A percentile compares a stretch with the other conserved stretches of the same genome.
Evolutionary conservation across 1,140 invertebrate genomes (phyloP).

Genomic region (Trissolcus basalis): DNA sequence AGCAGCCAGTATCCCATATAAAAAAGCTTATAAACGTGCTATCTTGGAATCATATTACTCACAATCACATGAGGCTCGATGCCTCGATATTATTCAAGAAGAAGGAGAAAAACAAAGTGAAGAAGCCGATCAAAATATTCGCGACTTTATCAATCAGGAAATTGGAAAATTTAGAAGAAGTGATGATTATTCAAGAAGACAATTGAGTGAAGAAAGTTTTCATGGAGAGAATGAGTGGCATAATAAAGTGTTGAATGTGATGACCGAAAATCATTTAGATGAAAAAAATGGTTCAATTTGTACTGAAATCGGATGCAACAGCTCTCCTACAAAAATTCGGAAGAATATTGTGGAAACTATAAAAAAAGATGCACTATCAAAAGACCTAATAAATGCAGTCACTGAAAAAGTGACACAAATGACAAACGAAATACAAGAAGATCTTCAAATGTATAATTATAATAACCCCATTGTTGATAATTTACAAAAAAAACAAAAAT

Average conservation of each 20-base stretch:
- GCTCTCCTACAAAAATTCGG: no score
- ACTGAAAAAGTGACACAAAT: constrained; percentile 36
- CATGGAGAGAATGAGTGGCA: constrained; percentile 3
- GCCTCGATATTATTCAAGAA: constrained; percentile 82
- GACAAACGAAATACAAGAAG: constrained; percentile 32
- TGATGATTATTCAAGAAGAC: constrained; percentile 53
- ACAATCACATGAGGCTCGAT: constrained; percentile 76
- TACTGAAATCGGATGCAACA: no score
- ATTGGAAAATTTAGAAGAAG: constrained; percentile 76
- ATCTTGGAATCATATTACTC: constrained; percentile 77
- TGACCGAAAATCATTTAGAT: not conserved
- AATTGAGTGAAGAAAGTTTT: constrained; percentile 18
- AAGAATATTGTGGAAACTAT: no score
- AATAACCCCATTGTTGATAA: no score
- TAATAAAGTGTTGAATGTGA: not conserved
- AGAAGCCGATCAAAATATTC: constrained; percentile 67
- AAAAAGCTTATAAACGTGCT: constrained; percentile 76
- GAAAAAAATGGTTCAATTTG: not conserved
- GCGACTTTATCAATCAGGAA: constrained; percentile 76
- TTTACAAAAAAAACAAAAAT: no score
- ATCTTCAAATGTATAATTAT: constrained; percentile 8
- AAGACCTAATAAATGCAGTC: constrained; percentile 26
- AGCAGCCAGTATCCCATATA: constrained; percentile 62
- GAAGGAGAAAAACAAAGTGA: constrained; percentile 74
- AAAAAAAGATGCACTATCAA: constrained; percentile 5